These are phyloP conservation scores for Lepisosteus oculatus DNA, from an alignment of 2,113 vertebrate genomes.

Conservation along the genomic window DNA sequence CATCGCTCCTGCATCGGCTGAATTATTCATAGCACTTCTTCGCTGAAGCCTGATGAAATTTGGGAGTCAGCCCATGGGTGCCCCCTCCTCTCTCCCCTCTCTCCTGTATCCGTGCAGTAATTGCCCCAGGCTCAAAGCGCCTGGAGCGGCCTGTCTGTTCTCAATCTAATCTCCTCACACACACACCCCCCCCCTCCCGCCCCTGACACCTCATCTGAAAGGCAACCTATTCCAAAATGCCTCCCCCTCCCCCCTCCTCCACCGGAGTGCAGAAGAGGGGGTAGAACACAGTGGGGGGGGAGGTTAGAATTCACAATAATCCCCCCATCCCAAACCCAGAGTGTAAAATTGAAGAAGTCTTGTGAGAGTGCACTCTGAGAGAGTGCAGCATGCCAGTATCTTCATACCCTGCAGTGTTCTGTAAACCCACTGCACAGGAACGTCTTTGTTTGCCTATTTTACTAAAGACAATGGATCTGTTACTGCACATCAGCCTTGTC, in stretches of 20 bases:
- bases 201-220: not conserved
- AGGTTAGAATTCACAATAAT: no score
- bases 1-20: not conserved
- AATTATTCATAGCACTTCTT: constrained; percentile 13
- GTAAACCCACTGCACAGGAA: no score
- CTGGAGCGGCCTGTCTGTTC: constrained; percentile 8
- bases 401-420: no score
- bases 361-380: no score
- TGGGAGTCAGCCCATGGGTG: not conserved
- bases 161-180: not conserved
- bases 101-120: not conserved
- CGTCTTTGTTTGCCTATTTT: no score
- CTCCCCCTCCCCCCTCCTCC: not conserved
- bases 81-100: not conserved
- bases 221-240: not conserved
- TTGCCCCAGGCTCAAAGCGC: not conserved
- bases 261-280: not conserved
- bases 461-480: no score
- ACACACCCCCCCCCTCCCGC: not conserved
- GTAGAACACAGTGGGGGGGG: no score
- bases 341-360: no score
- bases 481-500: no score
- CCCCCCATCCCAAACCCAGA: not conserved
- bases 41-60: constrained; percentile 1
- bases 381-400: no score